Evolutionary conservation across 2,797 vertebrate species (phyloP).

Genomic region (Sebastes miniatus): DNA sequence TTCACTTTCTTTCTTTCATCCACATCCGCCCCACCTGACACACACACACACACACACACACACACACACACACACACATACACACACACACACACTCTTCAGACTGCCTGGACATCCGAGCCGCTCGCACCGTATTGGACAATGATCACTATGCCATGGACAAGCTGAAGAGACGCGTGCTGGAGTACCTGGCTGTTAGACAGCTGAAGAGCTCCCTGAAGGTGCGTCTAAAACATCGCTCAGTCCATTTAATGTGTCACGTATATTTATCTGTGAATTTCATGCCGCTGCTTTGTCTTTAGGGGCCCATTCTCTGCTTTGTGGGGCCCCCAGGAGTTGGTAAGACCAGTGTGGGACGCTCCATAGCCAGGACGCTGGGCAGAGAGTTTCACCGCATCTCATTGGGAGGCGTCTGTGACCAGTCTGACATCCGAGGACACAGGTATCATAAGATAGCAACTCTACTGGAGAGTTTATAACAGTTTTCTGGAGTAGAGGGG

Average conservation of each 20-base stretch:
- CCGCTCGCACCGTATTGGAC: slow-evolving; percentile 91
- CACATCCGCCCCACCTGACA: background rate
- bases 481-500: background rate
- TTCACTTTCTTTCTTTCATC: background rate
- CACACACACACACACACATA: background rate
- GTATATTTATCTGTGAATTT: background rate
- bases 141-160: slow-evolving; percentile 98
- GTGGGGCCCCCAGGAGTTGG: slow-evolving; percentile 97
- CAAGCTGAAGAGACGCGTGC: slow-evolving; percentile 93
- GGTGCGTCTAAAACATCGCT: slow-evolving; percentile 34
- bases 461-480: background rate
- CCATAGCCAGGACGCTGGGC: slow-evolving; percentile 93
- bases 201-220: slow-evolving; percentile 94
- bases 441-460: slow-evolving; percentile 78
- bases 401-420: slow-evolving; percentile 95
- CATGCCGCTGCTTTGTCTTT: background rate
- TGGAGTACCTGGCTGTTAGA: slow-evolving; percentile 96
- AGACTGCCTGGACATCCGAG: slow-evolving; percentile 94
- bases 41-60: background rate
- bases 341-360: slow-evolving; percentile 97
- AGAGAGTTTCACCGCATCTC: slow-evolving; percentile 97
- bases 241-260: background rate
- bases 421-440: slow-evolving; percentile 97
- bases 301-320: slow-evolving; percentile 96
- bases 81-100: background rate